Conservation (phyloP, 2,888 invertebrate genomes). For the Blomia tropicalis region DNA sequence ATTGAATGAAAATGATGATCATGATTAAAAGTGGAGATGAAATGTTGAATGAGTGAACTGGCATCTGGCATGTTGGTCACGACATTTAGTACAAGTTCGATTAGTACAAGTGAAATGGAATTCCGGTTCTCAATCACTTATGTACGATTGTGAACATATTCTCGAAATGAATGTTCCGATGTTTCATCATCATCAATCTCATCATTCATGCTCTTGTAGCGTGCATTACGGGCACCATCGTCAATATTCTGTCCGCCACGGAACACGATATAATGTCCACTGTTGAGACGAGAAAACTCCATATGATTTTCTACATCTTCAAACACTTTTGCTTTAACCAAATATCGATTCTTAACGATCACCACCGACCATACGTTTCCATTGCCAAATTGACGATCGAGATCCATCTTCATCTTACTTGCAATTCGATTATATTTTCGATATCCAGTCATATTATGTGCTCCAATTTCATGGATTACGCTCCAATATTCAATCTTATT, state of each 20-base stretch:
- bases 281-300: constrained; percentile 2
- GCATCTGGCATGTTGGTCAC: too few relatives aligned
- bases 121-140: neutral
- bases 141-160: neutral
- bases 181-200: constrained; percentile 3
- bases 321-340: constrained; percentile 5
- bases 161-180: constrained; percentile 6
- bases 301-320: constrained; percentile 4
- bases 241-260: constrained; percentile 9
- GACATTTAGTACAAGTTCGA: too few relatives aligned
- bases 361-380: constrained; percentile 10
- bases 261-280: constrained; percentile 4
- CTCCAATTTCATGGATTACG: neutral
- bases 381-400: neutral
- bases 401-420: neutral
- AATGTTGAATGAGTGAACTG: too few relatives aligned
- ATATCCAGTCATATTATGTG: constrained; percentile 9
- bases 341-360: constrained; percentile 7
- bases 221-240: neutral
- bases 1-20: too few relatives aligned
- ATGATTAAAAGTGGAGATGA: too few relatives aligned
- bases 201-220: neutral
- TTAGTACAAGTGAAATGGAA: too few relatives aligned
- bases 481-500: constrained; percentile 8
- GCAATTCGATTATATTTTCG: constrained; percentile 9